These are phyloP conservation scores for Sinohyriopsis cumingii DNA, from an alignment of 2,888 invertebrate genomes.

Conservation along the genomic window DNA sequence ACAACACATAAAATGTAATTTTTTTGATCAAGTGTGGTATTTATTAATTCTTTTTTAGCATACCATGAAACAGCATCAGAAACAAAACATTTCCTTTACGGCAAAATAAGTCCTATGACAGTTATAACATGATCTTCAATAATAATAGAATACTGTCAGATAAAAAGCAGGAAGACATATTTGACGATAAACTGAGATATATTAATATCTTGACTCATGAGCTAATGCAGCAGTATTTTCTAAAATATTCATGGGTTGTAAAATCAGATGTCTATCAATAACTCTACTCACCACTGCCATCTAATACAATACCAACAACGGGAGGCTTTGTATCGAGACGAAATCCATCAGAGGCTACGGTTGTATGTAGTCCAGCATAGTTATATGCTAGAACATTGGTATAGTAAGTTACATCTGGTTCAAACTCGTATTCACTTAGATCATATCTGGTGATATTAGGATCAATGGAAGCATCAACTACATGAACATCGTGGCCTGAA, in stretches of 20 bases:
- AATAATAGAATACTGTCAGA: no score
- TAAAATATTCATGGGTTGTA: constrained; percentile 6
- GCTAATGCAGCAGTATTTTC: no score
- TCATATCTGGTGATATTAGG: constrained; percentile 3
- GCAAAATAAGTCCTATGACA: no score
- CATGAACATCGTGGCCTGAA: constrained; percentile 10
- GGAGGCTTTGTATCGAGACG: constrained; percentile 19
- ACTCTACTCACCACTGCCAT: constrained; percentile 18
- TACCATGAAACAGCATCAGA: no score
- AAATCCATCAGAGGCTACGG: constrained; percentile 32
- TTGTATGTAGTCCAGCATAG: constrained; percentile 23
- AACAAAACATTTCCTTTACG: no score
- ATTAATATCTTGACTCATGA: no score
- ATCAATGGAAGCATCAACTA: neutral
- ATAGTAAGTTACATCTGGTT: constrained; percentile 21
- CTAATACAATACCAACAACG: constrained; percentile 11
- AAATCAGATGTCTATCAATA: constrained; percentile 9
- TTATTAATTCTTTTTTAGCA: no score
- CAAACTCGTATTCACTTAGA: constrained; percentile 6
- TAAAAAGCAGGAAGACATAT: no score
- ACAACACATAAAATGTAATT: no score
- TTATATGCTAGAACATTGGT: constrained; percentile 30
- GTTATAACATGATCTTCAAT: no score
- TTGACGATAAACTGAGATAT: no score
- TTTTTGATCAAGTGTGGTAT: no score